Conservation (phyloP, 1,140 invertebrate species). For the Zaprionus vittiger region DNA sequence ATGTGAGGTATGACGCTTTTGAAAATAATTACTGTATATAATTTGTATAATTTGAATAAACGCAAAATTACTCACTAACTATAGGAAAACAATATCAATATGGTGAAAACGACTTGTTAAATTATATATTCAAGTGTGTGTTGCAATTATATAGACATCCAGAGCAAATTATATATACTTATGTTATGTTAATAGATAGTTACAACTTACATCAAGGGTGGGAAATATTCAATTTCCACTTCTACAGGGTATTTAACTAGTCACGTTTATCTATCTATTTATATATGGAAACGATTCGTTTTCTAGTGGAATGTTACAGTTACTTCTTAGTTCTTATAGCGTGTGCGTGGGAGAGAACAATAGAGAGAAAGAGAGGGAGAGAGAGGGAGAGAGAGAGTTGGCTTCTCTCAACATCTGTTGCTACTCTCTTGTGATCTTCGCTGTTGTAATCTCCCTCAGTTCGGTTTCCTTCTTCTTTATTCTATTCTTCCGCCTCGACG, state of each 20-base stretch:
- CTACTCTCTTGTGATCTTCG: conserved; percentile 35
- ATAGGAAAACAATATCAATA: neutral
- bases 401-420: neutral
- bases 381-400: neutral
- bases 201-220: neutral
- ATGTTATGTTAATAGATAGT: neutral
- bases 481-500: conserved; percentile 23
- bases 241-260: neutral
- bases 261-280: neutral
- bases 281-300: neutral
- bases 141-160: neutral
- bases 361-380: neutral
- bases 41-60: conserved; percentile 3
- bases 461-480: conserved; percentile 11
- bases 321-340: neutral
- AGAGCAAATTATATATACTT: neutral
- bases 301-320: conserved; percentile 5
- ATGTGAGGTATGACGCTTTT: neutral
- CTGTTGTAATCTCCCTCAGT: conserved; percentile 17
- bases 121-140: neutral
- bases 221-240: neutral
- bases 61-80: neutral
- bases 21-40: conserved; percentile 9
- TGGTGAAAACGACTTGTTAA: conserved; percentile 1
- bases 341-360: neutral